Conservation (phyloP, 2,797 vertebrate genomes). For the Pseudocheirus occidentalis region DNA sequence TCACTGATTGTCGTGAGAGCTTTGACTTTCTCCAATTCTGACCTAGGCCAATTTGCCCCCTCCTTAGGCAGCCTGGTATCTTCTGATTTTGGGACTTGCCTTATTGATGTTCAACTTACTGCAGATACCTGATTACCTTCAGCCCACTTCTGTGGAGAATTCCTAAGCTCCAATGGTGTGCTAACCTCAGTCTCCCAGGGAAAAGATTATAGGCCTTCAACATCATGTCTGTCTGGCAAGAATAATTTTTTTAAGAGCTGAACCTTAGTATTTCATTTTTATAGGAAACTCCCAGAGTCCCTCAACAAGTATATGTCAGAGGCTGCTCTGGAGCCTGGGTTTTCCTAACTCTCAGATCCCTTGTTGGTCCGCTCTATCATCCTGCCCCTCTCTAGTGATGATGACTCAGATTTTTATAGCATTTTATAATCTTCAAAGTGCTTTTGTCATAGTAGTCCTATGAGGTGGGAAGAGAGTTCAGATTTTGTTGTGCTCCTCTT, state of each 20-base stretch:
- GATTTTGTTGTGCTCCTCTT: background rate
- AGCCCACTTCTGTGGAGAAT: background rate
- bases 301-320: background rate
- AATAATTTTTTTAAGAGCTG: background rate
- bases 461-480: background rate
- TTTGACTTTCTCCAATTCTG: background rate
- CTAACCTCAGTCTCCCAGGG: background rate
- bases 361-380: background rate
- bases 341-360: background rate
- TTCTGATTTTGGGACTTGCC: background rate
- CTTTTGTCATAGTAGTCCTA: background rate
- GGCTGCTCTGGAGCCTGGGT: background rate
- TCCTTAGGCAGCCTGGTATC: background rate
- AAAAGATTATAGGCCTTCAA: background rate
- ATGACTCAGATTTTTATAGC: background rate
- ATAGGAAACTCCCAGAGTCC: background rate
- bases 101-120: background rate
- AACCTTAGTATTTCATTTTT: background rate
- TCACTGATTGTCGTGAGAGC: background rate
- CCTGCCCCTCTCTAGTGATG: background rate
- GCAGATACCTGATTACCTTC: background rate
- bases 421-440: background rate
- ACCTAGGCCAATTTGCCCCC: background rate
- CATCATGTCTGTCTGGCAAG: background rate
- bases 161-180: background rate